Conservation (phyloP, 2,888 invertebrate genomes). For the Agrotis ipsilon region DNA sequence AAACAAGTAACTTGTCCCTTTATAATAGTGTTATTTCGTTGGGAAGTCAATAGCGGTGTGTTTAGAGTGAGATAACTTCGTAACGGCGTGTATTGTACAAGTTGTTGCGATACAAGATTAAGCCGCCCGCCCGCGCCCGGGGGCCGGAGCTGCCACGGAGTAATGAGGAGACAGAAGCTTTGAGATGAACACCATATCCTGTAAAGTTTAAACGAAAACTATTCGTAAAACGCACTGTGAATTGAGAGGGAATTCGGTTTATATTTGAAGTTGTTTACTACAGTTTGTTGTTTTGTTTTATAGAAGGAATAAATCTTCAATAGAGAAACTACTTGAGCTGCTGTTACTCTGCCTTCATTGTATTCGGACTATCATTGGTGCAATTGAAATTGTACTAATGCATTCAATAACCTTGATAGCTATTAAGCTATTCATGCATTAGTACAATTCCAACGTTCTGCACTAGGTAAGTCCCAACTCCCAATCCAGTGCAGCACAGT, state of each 20-base stretch:
- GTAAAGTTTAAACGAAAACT: slow-evolving; percentile 30
- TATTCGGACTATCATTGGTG: too few relatives aligned
- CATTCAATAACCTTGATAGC: too few relatives aligned
- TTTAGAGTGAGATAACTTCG: slow-evolving; percentile 57
- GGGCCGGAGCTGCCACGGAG: slow-evolving; percentile 25
- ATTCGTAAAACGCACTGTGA: slow-evolving; percentile 31
- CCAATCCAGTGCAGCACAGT: too few relatives aligned
- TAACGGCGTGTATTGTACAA: slow-evolving; percentile 54
- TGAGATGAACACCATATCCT: background rate
- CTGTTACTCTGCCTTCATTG: background rate
- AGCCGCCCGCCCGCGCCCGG: slow-evolving; percentile 28
- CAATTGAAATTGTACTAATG: too few relatives aligned
- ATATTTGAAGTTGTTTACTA: slow-evolving; percentile 22
- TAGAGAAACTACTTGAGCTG: too few relatives aligned
- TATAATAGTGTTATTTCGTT: slow-evolving; percentile 50
- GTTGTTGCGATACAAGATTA: slow-evolving; percentile 55
- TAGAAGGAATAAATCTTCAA: background rate
- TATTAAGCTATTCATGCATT: too few relatives aligned
- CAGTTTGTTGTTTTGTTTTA: slow-evolving; percentile 7
- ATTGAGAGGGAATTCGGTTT: slow-evolving; percentile 1
- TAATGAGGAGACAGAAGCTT: slow-evolving; percentile 39
- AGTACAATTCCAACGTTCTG: too few relatives aligned
- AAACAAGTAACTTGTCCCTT: slow-evolving; percentile 35
- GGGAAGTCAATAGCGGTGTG: slow-evolving; percentile 51
- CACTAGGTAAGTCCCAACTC: background rate